Conservation (phyloP, 2,797 vertebrate genomes). For the Alca torda region DNA sequence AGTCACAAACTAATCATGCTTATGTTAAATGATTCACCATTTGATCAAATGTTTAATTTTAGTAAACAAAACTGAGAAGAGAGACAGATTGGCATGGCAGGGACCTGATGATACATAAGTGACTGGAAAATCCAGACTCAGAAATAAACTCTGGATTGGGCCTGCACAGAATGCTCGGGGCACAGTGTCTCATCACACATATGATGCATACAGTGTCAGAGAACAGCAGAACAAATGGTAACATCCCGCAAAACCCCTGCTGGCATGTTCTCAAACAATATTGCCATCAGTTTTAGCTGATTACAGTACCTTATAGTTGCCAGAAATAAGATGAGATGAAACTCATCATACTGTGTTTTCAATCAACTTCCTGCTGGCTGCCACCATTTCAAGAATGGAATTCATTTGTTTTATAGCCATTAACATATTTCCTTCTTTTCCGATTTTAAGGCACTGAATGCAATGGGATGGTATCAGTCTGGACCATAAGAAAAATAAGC, state of each 20-base stretch:
- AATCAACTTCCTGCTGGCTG: constrained; percentile 60
- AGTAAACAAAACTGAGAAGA: constrained; percentile 38
- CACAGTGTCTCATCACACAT: constrained; percentile 7
- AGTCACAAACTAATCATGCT: not conserved
- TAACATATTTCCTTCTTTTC: constrained; percentile 9
- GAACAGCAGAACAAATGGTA: constrained; percentile 37
- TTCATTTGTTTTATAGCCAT: constrained; percentile 34
- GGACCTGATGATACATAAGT: constrained; percentile 25
- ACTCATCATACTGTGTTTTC: constrained; percentile 57
- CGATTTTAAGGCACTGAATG: not conserved
- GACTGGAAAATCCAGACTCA: constrained; percentile 33
- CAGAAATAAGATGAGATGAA: constrained; percentile 62
- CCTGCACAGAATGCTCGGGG: constrained; percentile 1
- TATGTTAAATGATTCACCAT: not conserved
- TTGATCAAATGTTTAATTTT: constrained; percentile 30
- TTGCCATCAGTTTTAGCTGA: constrained; percentile 26
- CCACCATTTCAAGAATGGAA: constrained; percentile 60
- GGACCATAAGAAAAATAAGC: not conserved
- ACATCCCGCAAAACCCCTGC: constrained; percentile 10
- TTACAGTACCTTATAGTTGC: constrained; percentile 36
- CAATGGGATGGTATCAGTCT: not conserved
- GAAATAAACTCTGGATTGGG: constrained; percentile 18
- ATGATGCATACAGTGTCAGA: constrained; percentile 6
- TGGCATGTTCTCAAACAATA: constrained; percentile 28
- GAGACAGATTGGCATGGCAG: constrained; percentile 12